These are phyloP conservation scores for Zosterops lateralis DNA, from an alignment of 2,113 vertebrate genomes.

Conservation along the genomic window DNA sequence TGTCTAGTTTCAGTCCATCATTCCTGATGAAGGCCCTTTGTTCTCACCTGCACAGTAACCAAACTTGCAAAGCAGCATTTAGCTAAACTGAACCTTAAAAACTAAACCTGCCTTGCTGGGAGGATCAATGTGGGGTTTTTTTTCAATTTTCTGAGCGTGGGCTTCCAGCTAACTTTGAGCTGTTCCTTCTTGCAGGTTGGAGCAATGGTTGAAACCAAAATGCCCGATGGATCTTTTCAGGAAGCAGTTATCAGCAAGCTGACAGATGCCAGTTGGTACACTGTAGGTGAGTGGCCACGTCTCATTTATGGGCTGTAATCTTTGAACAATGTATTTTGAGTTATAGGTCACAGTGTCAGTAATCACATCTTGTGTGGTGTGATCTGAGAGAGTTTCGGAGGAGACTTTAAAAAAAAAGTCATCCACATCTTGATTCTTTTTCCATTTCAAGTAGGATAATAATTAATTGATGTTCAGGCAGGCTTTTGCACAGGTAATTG, in stretches of 20 bases:
- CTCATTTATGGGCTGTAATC: background rate
- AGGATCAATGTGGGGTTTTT: background rate
- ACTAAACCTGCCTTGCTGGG: background rate
- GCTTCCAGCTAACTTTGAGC: background rate
- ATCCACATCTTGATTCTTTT: background rate
- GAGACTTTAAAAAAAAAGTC: background rate
- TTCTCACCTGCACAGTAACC: background rate
- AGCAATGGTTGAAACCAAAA: conserved; percentile 94
- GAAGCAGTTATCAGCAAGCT: conserved; percentile 94
- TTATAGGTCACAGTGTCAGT: background rate
- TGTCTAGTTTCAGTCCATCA: background rate
- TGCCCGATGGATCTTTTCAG: conserved; percentile 86
- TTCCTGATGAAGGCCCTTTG: background rate
- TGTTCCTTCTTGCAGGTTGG: conserved; percentile 82
- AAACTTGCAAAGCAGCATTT: background rate
- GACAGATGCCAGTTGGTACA: conserved; percentile 98
- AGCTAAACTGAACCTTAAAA: background rate
- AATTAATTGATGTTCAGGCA: background rate
- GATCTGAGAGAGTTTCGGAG: background rate
- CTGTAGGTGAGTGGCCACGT: conserved; percentile 85
- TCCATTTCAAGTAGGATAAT: background rate
- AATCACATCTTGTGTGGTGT: background rate
- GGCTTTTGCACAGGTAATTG: background rate
- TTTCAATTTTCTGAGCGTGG: background rate
- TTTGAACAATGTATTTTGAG: background rate